These are phyloP conservation scores for Sciurus niger DNA, from an alignment of 2,113 vertebrate genomes.

Conservation along the genomic window DNA sequence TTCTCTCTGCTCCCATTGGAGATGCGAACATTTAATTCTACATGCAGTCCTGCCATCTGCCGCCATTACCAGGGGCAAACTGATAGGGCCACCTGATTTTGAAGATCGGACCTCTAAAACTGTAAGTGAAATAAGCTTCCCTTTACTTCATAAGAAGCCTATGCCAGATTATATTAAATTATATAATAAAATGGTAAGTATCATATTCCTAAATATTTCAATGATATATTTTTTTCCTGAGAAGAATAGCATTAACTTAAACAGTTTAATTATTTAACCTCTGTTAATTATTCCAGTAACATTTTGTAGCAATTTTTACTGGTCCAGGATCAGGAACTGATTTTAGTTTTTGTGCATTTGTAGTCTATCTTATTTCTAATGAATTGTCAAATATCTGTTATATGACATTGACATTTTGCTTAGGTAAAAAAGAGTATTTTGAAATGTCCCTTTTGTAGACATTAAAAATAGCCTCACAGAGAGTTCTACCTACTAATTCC, in stretches of 20 bases:
- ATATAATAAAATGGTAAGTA: background rate
- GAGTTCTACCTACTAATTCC: background rate
- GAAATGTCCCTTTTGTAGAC: background rate
- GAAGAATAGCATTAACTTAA: background rate
- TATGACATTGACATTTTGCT: background rate
- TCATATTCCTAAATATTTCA: background rate
- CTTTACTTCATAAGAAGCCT: background rate
- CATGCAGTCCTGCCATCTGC: background rate
- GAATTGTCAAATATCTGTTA: background rate
- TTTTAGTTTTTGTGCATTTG: background rate
- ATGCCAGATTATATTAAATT: background rate
- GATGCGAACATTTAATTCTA: background rate
- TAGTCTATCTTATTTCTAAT: background rate
- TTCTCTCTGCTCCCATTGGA: background rate
- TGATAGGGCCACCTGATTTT: background rate
- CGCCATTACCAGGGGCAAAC: background rate
- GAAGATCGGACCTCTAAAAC: background rate
- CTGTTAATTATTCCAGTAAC: background rate
- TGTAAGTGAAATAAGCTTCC: background rate
- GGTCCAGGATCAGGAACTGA: background rate
- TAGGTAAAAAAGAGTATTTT: background rate
- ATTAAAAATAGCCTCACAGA: background rate
- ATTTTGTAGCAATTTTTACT: background rate
- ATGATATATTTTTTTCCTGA: background rate
- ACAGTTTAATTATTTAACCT: background rate